A percentile compares a stretch with the other conserved stretches of the same genome.
Evolutionary conservation across 2,888 invertebrate species (phyloP).

Genomic region (Lepidochrysops patricia): DNA sequence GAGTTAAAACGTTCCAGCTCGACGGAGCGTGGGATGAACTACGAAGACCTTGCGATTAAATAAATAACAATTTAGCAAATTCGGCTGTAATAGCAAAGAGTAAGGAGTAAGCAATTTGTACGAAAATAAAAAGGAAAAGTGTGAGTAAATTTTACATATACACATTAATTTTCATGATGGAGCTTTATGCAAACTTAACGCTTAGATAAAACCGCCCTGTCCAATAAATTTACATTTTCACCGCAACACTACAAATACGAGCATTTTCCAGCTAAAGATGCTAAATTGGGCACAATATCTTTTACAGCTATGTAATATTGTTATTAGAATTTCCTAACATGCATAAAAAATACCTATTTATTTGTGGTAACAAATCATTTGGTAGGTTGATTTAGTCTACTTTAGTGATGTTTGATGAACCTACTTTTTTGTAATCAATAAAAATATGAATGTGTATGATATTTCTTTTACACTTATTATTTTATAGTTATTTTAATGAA

Average conservation of each 20-base stretch:
- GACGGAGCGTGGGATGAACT: not conserved
- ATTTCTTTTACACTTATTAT: no score
- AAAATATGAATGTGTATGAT: no score
- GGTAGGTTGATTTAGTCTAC: no score
- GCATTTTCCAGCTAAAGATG: not conserved
- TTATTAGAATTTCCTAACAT: not conserved
- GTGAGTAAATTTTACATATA: not conserved
- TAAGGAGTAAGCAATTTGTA: no score
- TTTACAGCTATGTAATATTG: not conserved
- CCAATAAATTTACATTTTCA: slow-evolving; percentile 9
- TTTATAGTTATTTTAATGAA: no score
- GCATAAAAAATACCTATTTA: no score
- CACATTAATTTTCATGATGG: not conserved
- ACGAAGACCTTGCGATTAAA: not conserved
- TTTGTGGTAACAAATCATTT: no score
- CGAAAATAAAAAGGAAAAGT: not conserved
- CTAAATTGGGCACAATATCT: not conserved
- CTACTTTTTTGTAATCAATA: no score
- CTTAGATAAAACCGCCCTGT: slow-evolving; percentile 6
- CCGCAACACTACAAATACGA: slow-evolving; percentile 3
- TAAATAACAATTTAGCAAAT: no score
- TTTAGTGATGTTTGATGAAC: no score
- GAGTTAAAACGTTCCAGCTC: not conserved
- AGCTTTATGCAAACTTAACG: not conserved
- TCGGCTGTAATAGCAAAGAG: no score